Conservation (phyloP, 2,888 invertebrate genomes). For the Chydorus sphaericus region DNA sequence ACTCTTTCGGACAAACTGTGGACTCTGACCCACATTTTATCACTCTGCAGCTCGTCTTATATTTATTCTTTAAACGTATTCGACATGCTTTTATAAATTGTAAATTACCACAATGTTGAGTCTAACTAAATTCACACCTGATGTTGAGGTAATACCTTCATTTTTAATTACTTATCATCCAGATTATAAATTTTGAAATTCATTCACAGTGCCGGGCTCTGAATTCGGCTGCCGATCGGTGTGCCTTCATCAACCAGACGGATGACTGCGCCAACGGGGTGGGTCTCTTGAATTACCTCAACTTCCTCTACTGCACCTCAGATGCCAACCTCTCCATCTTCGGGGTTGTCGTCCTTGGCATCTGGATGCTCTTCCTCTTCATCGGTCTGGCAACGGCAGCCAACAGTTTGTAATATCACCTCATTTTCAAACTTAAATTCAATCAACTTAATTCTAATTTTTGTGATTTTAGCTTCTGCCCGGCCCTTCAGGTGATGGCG, state of each 20-base stretch:
- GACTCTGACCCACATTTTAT: too few species aligned
- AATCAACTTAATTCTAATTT: constrained; percentile 19
- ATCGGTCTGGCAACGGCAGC: constrained; percentile 38
- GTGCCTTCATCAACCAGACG: constrained; percentile 26
- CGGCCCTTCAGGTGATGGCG: constrained; percentile 36
- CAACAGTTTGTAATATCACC: constrained; percentile 39
- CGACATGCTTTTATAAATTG: too few species aligned
- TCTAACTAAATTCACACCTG: not conserved
- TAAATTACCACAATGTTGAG: too few species aligned
- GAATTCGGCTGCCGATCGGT: constrained; percentile 17
- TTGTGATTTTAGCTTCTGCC: constrained; percentile 38
- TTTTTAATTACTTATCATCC: not conserved
- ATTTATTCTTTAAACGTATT: too few species aligned
- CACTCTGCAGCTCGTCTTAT: too few species aligned
- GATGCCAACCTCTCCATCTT: constrained; percentile 19
- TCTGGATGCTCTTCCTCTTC: constrained; percentile 38
- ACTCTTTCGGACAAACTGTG: too few species aligned
- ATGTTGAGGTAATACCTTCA: not conserved
- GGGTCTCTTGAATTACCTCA: constrained; percentile 29
- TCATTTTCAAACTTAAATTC: constrained; percentile 7
- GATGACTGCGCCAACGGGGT: constrained; percentile 27
- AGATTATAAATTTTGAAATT: not conserved
- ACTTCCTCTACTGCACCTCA: constrained; percentile 29
- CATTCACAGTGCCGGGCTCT: not conserved
- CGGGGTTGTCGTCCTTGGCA: constrained; percentile 26